Evolutionary conservation across 2,113 vertebrate genomes (phyloP).

Genomic region (Colistium nudipinnis): DNA sequence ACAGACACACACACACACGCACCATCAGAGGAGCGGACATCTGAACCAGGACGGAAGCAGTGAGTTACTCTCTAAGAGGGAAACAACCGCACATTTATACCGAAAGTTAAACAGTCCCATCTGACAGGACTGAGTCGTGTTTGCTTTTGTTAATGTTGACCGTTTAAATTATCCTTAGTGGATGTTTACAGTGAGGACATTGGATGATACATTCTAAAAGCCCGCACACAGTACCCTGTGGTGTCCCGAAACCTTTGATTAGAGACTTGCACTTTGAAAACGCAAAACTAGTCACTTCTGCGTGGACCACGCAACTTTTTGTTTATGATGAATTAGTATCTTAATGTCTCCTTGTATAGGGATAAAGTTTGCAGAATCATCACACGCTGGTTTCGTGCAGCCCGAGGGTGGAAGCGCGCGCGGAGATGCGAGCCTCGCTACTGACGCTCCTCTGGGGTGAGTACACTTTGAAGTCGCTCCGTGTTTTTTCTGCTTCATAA

Average conservation of each 20-base stretch:
- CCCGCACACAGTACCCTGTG: too few relatives aligned
- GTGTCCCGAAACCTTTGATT: too few relatives aligned
- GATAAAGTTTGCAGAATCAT: too few relatives aligned
- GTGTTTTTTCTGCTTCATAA: constrained; percentile 28
- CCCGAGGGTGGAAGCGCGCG: constrained; percentile 30
- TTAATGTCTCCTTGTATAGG: too few relatives aligned
- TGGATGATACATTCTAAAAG: too few relatives aligned
- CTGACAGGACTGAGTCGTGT: not conserved
- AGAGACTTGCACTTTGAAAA: too few relatives aligned
- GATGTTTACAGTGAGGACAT: too few relatives aligned
- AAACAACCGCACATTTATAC: not conserved
- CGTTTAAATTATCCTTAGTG: too few relatives aligned
- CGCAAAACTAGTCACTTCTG: too few relatives aligned
- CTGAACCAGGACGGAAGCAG: constrained; percentile 16
- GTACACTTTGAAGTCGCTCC: constrained; percentile 56
- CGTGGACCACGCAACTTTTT: too few relatives aligned
- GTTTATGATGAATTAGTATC: too few relatives aligned
- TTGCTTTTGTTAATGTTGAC: too few relatives aligned
- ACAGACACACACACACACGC: not conserved
- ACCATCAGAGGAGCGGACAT: not conserved
- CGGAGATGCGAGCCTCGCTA: constrained; percentile 64
- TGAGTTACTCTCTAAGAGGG: constrained; percentile 13
- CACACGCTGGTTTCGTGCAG: not conserved
- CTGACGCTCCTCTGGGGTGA: constrained; percentile 69
- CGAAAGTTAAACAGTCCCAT: not conserved